phyloP scores from a whole-genome alignment of 1,140 invertebrate genomes.

The Caerostris darwini region DNA sequence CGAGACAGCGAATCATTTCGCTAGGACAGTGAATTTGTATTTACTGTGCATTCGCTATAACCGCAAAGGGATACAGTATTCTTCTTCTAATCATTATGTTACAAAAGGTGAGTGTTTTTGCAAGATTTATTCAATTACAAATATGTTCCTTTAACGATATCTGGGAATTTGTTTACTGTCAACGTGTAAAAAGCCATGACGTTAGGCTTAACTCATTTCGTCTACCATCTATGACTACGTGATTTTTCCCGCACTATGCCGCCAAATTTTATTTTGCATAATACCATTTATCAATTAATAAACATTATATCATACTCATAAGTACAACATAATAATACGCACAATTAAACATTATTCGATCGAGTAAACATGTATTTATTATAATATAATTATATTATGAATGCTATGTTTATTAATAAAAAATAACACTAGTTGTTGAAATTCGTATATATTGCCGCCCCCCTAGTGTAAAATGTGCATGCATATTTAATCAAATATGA shows the following conservation, averaged over 20 bases:
- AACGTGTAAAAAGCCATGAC: conserved; percentile 59
- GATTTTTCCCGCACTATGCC: conserved; percentile 9
- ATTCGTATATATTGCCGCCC: no score
- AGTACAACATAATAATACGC: no score
- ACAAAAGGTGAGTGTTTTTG: conserved; percentile 40
- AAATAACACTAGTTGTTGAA: no score
- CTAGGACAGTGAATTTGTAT: conserved; percentile 25
- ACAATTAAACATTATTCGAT: no score
- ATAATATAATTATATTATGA: no score
- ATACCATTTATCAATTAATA: no score
- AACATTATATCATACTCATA: no score
- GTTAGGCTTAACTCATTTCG: conserved; percentile 47
- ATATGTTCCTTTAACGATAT: not conserved
- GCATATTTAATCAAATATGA: no score
- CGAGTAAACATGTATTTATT: no score
- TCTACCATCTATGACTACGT: not conserved
- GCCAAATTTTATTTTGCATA: not conserved
- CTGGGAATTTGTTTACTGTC: conserved; percentile 20
- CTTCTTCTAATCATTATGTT: conserved; percentile 17
- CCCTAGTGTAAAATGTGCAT: no score
- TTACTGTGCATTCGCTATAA: not conserved
- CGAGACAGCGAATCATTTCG: not conserved
- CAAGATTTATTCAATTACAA: not conserved
- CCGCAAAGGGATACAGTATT: conserved; percentile 32
- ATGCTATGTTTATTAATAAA: no score